Evolutionary conservation across 2,113 vertebrate species (phyloP).

Genomic region (Acanthisitta chloris): DNA sequence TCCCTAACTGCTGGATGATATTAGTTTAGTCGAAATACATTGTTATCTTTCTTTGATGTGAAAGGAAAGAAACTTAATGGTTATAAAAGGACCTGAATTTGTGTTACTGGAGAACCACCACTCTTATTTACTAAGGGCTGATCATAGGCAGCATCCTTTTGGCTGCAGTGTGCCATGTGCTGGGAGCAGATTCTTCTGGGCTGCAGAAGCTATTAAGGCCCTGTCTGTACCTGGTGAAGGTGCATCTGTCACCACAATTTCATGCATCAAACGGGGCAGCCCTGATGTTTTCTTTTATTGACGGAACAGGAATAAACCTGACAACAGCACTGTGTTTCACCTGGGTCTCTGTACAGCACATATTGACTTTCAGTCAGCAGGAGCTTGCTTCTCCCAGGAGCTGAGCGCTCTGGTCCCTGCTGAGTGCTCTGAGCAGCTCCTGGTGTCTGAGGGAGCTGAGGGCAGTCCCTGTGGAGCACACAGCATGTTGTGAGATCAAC

Average conservation of each 20-base stretch:
- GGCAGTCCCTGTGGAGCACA: rapidly evolving
- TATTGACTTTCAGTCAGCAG: not conserved
- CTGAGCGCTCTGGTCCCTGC: not conserved
- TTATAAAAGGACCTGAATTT: not conserved
- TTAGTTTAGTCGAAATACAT: not conserved
- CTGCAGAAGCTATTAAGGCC: not conserved
- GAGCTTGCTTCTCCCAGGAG: not conserved
- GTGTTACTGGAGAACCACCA: not conserved
- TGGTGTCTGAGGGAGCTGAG: not conserved
- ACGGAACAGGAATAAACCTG: not conserved
- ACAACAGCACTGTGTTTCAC: not conserved
- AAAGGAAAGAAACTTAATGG: too few species aligned
- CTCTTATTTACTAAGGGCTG: too few species aligned
- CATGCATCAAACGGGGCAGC: not conserved
- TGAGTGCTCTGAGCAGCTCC: not conserved
- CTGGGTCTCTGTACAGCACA: not conserved
- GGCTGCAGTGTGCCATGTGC: rapidly evolving
- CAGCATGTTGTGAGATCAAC: not conserved
- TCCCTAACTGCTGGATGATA: not conserved
- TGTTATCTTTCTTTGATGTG: not conserved
- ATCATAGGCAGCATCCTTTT: not conserved
- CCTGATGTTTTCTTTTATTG: not conserved
- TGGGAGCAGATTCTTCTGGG: not conserved
- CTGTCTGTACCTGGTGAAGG: rapidly evolving
- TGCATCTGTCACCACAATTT: not conserved